Evolutionary conservation across 2,888 invertebrate species (phyloP), one percentile per base, ranked within the genome.

Genomic region (Pseudococcus jackbeardsleyi): DNA sequence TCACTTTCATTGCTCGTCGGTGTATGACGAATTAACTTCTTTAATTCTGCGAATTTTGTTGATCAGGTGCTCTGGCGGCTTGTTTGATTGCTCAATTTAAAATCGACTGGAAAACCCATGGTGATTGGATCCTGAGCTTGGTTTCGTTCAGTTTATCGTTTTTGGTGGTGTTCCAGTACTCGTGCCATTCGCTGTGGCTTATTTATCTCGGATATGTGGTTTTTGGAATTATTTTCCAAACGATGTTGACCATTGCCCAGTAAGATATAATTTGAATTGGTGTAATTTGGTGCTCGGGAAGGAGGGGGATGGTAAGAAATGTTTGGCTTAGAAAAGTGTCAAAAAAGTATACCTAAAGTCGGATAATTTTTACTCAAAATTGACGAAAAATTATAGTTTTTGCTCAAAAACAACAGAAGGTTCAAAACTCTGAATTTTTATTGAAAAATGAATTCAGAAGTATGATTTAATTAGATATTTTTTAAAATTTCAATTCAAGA

Each of bases 181-280:
- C 92, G 90, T 92, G 94, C 0, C 90, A 92, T 0, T 93, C 93
- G 90, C 93, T 96, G 85, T 94, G 94, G 92, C 92, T 95, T 15
- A 94, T 96, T 12, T 98, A 98, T 91, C 92, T 92, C 0, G 94
- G 94, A 0, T 97, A 97, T 90, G 93, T 97, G 15, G 90, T 94
- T 6, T 95, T 95, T 92, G 95, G 96, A 22, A 94, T 94, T 50
- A 92, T 96, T 79, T 97, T 95, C 91, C 96, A 97, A 90, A 95
- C 95, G 90, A 94, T 95, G 89, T 95, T 96, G 88, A 96, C 97
- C 0, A 92, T 96, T 88, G 95, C 96, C 12, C 94, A 93, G 94
- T 94, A 91, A 90, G 96, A 98, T 88, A 98, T 42, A 8, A 98
- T 0, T 9, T 6, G 7, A 8, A 42, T 42, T 3, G 42, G 3